Evolutionary conservation across 1,140 invertebrate species (phyloP).

Genomic region (Ridgeia piscesae): DNA sequence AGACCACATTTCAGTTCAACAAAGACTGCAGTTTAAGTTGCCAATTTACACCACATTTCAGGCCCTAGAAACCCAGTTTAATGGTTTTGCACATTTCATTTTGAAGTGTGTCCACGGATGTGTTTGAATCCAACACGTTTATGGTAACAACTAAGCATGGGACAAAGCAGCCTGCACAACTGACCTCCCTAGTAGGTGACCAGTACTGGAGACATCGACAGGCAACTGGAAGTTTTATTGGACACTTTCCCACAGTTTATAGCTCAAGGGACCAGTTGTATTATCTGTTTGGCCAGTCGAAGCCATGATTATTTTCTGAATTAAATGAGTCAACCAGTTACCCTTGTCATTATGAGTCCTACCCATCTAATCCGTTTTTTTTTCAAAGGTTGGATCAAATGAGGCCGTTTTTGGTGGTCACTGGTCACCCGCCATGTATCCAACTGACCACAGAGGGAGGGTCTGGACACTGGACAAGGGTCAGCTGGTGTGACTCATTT

Average conservation of each 20-base stretch:
- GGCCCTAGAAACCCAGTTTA: background rate
- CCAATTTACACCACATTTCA: no score
- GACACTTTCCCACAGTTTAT: background rate
- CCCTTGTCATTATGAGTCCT: no score
- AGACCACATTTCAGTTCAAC: no score
- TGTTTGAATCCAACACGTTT: background rate
- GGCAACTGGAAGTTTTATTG: background rate
- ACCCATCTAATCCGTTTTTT: no score
- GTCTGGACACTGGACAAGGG: background rate
- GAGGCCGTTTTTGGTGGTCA: no score
- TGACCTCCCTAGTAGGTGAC: background rate
- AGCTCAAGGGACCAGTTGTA: background rate
- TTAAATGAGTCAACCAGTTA: background rate
- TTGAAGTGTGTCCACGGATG: background rate
- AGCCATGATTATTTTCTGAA: background rate
- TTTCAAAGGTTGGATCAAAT: no score
- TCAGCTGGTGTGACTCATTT: background rate
- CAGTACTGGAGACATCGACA: background rate
- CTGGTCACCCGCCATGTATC: no score
- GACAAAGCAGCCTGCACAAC: background rate
- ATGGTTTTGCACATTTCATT: background rate
- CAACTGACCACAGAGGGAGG: no score
- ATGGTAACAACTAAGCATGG: background rate
- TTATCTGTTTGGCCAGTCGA: background rate
- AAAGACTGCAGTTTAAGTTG: no score